A percentile compares a stretch with the other conserved stretches of the same genome.
These are phyloP conservation scores for Rhizomys pruinosus DNA, from an alignment of 2,113 vertebrate genomes.

Conservation along the genomic window DNA sequence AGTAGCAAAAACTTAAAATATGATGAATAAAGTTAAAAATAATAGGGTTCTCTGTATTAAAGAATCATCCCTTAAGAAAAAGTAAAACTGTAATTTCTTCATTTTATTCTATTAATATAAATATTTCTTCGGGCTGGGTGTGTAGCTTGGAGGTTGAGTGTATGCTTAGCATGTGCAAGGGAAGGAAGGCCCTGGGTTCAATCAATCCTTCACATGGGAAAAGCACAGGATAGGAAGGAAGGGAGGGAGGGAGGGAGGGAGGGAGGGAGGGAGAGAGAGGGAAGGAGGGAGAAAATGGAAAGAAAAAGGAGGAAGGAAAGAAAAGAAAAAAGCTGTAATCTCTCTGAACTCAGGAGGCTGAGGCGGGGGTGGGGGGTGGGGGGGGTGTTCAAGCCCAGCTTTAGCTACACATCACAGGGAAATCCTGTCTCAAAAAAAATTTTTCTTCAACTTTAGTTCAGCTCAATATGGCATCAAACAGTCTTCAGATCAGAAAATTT, in stretches of 20 bases:
- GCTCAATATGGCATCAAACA: slow-evolving; percentile 1
- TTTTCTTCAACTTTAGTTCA: not conserved
- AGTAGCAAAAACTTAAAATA: slow-evolving; percentile 19
- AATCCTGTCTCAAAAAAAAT: not conserved
- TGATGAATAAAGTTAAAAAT: not conserved
- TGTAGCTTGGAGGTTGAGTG: not conserved
- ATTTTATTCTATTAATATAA: not conserved
- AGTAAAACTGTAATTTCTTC: not conserved
- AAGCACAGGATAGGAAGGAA: too few relatives aligned
- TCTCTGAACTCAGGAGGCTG: too few relatives aligned
- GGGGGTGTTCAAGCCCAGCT: not conserved
- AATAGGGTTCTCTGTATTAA: not conserved
- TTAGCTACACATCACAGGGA: not conserved
- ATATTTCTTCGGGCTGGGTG: not conserved
- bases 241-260: too few relatives aligned
- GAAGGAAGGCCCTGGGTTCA: not conserved
- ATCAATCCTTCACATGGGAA: not conserved
- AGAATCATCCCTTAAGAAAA: slow-evolving; percentile 4
- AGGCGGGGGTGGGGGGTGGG: too few relatives aligned
- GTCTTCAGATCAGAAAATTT: not conserved
- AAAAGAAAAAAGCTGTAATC: not conserved
- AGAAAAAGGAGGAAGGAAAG: too few relatives aligned
- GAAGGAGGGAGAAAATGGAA: too few relatives aligned
- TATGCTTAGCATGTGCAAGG: not conserved
- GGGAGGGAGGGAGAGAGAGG: not conserved